These are phyloP conservation scores for Gyps fulvus DNA, from an alignment of 2,113 vertebrate genomes.

Conservation along the genomic window DNA sequence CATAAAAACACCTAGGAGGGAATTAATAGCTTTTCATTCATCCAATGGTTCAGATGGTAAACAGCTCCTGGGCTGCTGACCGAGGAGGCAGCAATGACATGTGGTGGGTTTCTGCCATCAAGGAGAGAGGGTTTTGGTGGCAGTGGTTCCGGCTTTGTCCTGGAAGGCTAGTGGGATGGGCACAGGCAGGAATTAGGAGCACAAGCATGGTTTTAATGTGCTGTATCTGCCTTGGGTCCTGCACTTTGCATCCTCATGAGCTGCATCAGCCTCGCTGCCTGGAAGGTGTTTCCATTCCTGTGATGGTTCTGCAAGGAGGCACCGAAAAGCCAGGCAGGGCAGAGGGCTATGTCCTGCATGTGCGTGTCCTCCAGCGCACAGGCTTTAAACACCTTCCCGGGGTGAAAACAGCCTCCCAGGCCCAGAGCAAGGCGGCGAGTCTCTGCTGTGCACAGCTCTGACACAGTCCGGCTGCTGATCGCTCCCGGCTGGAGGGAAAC, in stretches of 20 bases:
- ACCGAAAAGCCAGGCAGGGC: neutral
- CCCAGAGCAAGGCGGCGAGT: neutral
- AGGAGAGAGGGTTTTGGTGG: fast-evolving
- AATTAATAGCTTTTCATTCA: neutral
- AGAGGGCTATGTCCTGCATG: fast-evolving
- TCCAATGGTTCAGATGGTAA: neutral
- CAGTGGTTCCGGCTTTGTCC: neutral
- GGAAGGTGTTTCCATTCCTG: neutral
- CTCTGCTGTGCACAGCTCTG: neutral
- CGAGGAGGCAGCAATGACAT: neutral
- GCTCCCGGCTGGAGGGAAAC: neutral
- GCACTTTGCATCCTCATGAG: fast-evolving
- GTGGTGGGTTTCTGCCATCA: neutral
- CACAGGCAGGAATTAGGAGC: fast-evolving
- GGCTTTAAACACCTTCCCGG: neutral
- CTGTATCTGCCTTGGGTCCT: neutral
- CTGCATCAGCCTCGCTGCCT: neutral
- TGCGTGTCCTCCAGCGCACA: fast-evolving
- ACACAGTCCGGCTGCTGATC: neutral
- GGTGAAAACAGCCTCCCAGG: neutral
- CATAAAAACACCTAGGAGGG: neutral
- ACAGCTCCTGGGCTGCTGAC: neutral
- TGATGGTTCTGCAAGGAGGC: neutral
- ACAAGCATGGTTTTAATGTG: neutral
- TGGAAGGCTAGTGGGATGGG: neutral